Evolutionary conservation across 2,797 vertebrate genomes (phyloP), one percentile per base, ranked within the genome.

Genomic region (Mus minutoides): DNA sequence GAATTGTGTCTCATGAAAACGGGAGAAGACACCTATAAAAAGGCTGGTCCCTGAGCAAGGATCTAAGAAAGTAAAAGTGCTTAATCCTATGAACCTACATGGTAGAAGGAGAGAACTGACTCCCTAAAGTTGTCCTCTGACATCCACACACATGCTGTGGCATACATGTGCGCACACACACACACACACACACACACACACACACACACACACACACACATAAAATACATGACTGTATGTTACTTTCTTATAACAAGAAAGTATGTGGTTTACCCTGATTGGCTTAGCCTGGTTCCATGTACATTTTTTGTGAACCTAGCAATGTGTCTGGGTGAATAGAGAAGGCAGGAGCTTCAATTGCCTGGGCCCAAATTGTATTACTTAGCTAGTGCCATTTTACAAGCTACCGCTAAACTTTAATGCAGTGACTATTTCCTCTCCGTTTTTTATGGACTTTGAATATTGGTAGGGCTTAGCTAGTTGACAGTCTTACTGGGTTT

Each of bases 361-460:
- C 31, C 46, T 12, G 52, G 34, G 67, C 62, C 54, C 46, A 40
- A 19, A 54, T 73, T 56, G 24, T 73, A 8, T 43, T 73, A 56
- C 43, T 73, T 90, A 88, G 19, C 43, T 52, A 58, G 49, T 77
- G 22, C 31, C 40, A 6, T 89, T 60, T 91, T 78, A 90, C 52
- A 85, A 88, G 60, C 34, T 67, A 88, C 14, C 56, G 52, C 54
- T 7, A 91, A 88, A 75, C 31, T 88, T 90, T 86, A 88, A 92
- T 62, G 54, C 11, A 64, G 52, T 6, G 29, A 46, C 40, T 24
- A 56, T 29, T 69, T 34, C 34, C 7, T 78, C 24, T 88, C 14
- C 5, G 11, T 49, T 0, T 52, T 80, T 67, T 89, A 22, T 79
- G 49, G 67, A 19, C 54, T 54, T 88, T 34, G 43, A 76, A 43